Evolutionary conservation across 35 echinoderm and acorn worm species (phyloP), one percentile per base, ranked within the genome.

Genomic region (Amphiura filiformis): DNA sequence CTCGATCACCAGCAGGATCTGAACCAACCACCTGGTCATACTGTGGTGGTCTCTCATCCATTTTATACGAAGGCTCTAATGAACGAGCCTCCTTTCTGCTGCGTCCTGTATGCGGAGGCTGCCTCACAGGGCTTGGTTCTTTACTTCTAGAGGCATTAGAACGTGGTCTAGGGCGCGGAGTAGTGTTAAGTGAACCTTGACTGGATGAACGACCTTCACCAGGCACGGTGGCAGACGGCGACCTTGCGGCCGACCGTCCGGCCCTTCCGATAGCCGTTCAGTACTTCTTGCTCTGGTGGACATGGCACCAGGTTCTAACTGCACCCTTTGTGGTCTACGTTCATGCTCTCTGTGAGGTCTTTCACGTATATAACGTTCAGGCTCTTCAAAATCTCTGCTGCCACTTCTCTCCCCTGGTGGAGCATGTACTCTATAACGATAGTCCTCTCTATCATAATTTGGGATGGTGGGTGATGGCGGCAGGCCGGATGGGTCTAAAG

Each of bases 21-120:
- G 91, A 81, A 39, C 88, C 83, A 86, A 96, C 92, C 49, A 96
- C 94, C 41, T 88, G 86, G 31, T 96, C 94, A 77, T 96, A 96
- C 35, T 96, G 94, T 1, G 94, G 94, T 32, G 94, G 94, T 61
- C 90, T 92, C 80, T 96, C 94, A 36, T 96, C 94, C 0, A 87
- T 84, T 20, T 80, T 82, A 77, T 88, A 76, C 20, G 56, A 36
- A 61, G 80, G 37, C 52, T 86, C 34, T 38, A 87, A 75, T 14
- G 83, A 70, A 36, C 83, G 83, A 23, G 22, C 34, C 28, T 85
- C 83, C 0, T 79, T 39, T 26, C 86, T 44, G n/a, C n/a, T n/a
- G 34, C 85, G 91, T 26, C 83, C 77, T 38, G 81, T 42, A 28
- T 96, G 87, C 61, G 84, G 90, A 5, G 93, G 93, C 39, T 90